Evolutionary conservation across 2,888 invertebrate genomes (phyloP), one percentile per base, ranked within the genome.

Genomic region (Callyntrura guangdongensis): DNA sequence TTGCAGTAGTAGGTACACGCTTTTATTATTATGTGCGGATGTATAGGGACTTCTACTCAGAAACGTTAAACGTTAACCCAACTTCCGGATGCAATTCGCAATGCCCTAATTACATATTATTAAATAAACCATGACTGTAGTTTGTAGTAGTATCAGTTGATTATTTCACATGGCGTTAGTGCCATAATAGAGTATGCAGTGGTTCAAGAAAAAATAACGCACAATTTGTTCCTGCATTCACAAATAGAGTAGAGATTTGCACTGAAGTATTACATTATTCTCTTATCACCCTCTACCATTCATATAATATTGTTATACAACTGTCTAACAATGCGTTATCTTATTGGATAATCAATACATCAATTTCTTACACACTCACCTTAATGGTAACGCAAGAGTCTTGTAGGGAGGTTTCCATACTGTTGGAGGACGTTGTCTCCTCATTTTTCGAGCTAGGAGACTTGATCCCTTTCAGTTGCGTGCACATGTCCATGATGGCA

Each of bases 401-500:
- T 85, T 92, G 92, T 36, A 93, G 81, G n/a, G 93, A 93, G 11
- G 93, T 93, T 86, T 93, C 93, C 93, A 93, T 93, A 77, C 93
- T 93, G 84, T 92, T 93, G 6, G 91, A 90, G 20, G 92, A 92
- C n/a, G 91, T 92, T 17, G 92, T 92, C 59, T 92, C 92, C 59
- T 92, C 93, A 61, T 91, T 92, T 49, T 90, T 85, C 53, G 91
- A 67, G 69, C 84, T 86, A 17, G 91, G 90, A 22, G 92, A 92
- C 77, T 94, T 94, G 25, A 93, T 85, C 25, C 93, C 91, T 86
- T 93, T 93, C 36, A 94, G 94, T 87, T 95, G 95, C 72, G 94
- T 94, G 92, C 95, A 95, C 94, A 95, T 94, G 53, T 94, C 94
- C 86, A 95, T 94, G 25, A 96, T 93, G 88, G 95, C 95, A 20